Base-by-base conservation (phyloP, 30 jellyfish, hydroid and myxozoan species). In the Chrysaora quinquecirrha region DNA sequence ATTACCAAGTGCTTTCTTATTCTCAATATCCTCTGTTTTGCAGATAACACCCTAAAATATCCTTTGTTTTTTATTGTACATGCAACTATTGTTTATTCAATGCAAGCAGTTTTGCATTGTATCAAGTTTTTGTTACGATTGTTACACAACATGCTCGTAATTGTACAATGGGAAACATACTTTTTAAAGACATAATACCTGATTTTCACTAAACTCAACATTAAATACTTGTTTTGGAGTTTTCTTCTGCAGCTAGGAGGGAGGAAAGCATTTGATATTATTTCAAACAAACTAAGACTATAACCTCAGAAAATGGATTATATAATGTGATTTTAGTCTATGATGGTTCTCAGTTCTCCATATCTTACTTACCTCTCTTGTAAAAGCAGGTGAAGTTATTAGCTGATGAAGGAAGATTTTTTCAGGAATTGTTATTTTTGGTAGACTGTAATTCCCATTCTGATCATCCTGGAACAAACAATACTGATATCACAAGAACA, bases 171-270 rank as follows among this genome's bases (percentile, higher is more conserved):
- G n/a, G n/a, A n/a, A n/a, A n/a, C n/a, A n/a, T n/a, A n/a, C n/a
- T n/a, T n/a, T n/a, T n/a, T n/a, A n/a, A n/a, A n/a, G n/a, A n/a
- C n/a, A n/a, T n/a, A n/a, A n/a, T 84, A 84, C 95, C 27, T 38
- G 65, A 22, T 72, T 76, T 14, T 64, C 34, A 50, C 28, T 50
- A 49, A 77, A 90, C 34, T 90, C 97, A 21, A 78, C 52, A 6
- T 96, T 29, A 29, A 90, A 49, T 1, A 90, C 93, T 71, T 90
- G 97, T 30, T 94, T 94, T n/a, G 97, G 97, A 1, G 97, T 90
- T 64, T 84, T 90, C 80, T 90, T 90, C 69, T 76, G 85, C 29
- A 90, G 78, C 97, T 90, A 30, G 1, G 25, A 43, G 19, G 34
- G 20, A 76, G 54, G 9, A 43, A 16, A 43, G 16, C 9, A 6